phyloP scores from a whole-genome alignment of 1,140 invertebrate genomes.

The Wasmannia auropunctata region DNA sequence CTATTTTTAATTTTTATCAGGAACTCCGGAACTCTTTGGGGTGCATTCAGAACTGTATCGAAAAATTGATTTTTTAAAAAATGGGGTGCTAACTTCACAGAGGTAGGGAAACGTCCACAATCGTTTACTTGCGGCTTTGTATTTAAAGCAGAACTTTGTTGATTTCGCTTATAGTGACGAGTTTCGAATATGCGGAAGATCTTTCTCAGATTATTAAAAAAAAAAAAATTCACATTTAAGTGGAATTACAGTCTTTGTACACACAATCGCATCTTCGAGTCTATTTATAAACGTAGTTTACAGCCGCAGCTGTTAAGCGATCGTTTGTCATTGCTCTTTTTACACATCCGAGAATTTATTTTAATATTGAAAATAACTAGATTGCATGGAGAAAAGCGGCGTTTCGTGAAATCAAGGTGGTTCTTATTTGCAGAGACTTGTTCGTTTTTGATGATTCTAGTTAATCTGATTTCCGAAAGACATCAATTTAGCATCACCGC shows the following conservation, averaged over 20 bases:
- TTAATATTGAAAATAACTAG: neutral
- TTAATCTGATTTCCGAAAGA: constrained; percentile 21
- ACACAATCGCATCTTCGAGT: neutral
- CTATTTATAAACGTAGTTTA: neutral
- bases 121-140: neutral
- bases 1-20: no score
- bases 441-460: constrained; percentile 9
- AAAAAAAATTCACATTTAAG: neutral
- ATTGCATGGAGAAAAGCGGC: neutral
- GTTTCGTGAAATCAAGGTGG: neutral
- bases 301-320: neutral
- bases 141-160: neutral
- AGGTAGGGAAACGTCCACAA: neutral
- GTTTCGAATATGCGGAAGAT: neutral
- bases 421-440: neutral
- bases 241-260: neutral
- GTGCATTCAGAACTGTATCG: no score
- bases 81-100: no score
- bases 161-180: neutral
- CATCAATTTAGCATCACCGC: constrained; percentile 32
- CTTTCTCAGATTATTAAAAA: neutral
- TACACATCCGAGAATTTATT: neutral
- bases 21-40: no score
- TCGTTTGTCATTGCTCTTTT: neutral
- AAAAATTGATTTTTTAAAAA: no score